Conservation (phyloP, 2,113 vertebrate genomes). For the Ariopsis seemanni region DNA sequence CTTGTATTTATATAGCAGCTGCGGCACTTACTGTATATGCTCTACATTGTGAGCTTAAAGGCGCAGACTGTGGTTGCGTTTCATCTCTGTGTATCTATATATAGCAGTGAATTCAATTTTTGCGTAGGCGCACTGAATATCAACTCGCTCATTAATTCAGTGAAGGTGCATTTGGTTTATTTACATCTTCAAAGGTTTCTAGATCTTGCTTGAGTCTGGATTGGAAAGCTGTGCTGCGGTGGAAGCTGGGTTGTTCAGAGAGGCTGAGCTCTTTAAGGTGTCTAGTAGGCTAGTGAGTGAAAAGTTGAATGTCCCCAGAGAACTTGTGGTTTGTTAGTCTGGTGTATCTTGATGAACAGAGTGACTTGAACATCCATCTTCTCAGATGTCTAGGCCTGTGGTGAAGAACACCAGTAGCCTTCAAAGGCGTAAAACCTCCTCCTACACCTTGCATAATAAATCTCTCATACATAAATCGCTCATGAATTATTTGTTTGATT, state of each 20-base stretch:
- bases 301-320: conserved; percentile 29
- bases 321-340: conserved; percentile 5
- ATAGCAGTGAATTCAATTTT: neutral
- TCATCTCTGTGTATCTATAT: neutral
- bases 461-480: neutral
- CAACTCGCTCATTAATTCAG: conserved; percentile 1
- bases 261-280: neutral
- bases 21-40: conserved; percentile 16
- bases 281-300: neutral
- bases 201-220: neutral
- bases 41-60: neutral
- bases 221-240: neutral
- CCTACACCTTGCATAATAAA: neutral
- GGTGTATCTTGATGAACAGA: neutral
- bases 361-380: neutral
- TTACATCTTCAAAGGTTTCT: neutral
- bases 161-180: neutral
- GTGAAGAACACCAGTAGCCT: neutral
- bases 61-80: neutral
- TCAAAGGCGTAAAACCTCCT: neutral
- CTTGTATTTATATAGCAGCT: conserved; percentile 48
- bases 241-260: neutral
- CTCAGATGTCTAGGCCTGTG: neutral
- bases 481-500: neutral
- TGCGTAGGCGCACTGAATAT: neutral